Evolutionary conservation across 2,888 invertebrate species (phyloP), one percentile per base, ranked within the genome.

Genomic region (Cloeon dipterum): DNA sequence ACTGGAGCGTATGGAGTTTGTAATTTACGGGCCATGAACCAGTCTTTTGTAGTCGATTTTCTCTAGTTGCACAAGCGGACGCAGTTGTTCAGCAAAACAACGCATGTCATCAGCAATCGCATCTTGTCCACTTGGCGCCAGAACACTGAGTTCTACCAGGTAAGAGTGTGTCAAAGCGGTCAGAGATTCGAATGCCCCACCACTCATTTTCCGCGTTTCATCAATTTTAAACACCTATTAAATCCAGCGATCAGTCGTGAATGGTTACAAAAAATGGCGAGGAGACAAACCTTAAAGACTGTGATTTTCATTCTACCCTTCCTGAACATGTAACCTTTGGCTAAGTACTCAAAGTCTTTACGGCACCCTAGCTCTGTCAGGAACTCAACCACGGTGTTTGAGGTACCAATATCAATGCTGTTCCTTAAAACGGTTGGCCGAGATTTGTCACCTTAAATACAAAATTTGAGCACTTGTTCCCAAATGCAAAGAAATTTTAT

Each of bases 231-330:
- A 29, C 5, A 29, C 29, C 29, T 29, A n/a, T n/a, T n/a, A 7
- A 29, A 29, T 8, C 8, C n/a, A n/a, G n/a, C n/a, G n/a, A n/a
- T n/a, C n/a, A n/a, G n/a, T n/a, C 21, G 14, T 34, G 4, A 13
- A 16, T n/a, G 18, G 18, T 36, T 29, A 14, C 2, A n/a, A 13
- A 26, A 36, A 10, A 23, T 11, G 17, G 4, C 17, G 17, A 17
- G 8, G 14, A 16, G 81, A 86, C 40, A 93, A 7, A 29, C 77
- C 57, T 93, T 93, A 1, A 89, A 83, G 0, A 94, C 91, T 1
- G 88, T 89, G 16, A 93, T 81, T 58, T 94, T 94, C 86, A 94
- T 89, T 41, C 91, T 67, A 1, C 93, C 94, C 58, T 94, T 94
- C 40, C 89, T 69, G 50, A 93, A 93, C 76, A 93, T 83, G 50